These are phyloP conservation scores for Zoanthus gigantus DNA, from an alignment of 92 coral and sea anemone genomes.

Conservation along the genomic window DNA sequence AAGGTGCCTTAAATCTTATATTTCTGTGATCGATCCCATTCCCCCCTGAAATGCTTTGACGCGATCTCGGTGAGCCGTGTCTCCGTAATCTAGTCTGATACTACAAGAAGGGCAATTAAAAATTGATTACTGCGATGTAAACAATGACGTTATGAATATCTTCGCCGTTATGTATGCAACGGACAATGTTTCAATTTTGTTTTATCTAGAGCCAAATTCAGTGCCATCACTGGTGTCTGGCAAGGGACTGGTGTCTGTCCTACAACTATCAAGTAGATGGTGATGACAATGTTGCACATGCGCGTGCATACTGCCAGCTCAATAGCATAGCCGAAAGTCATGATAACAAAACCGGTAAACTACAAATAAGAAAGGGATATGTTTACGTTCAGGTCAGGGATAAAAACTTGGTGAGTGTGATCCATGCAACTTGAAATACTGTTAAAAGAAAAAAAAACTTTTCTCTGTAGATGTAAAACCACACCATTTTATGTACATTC, in stretches of 20 bases:
- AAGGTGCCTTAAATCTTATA: too few species aligned
- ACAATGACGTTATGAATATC: too few species aligned
- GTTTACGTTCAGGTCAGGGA: constrained; percentile 15
- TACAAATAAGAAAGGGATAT: not conserved
- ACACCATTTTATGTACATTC: too few species aligned
- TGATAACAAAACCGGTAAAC: not conserved
- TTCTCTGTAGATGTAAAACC: too few species aligned
- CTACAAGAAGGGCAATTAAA: too few species aligned
- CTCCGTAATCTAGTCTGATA: too few species aligned
- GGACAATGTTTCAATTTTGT: not conserved
- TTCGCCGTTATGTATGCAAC: too few species aligned
- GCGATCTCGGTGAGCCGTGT: too few species aligned
- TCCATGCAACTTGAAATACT: not conserved
- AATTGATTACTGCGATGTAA: too few species aligned
- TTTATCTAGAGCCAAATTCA: constrained; percentile 13
- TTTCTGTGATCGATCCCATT: too few species aligned
- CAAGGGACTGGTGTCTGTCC: constrained; percentile 18
- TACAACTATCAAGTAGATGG: not conserved
- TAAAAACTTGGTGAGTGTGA: not conserved
- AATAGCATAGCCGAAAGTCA: constrained; percentile 6
- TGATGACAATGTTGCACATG: not conserved
- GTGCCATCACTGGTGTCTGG: constrained; percentile 28
- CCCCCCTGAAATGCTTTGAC: too few species aligned
- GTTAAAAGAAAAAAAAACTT: too few species aligned
- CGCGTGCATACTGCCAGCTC: not conserved